Conservation (phyloP, 2,797 vertebrate genomes). For the Malurus leucopterus region DNA sequence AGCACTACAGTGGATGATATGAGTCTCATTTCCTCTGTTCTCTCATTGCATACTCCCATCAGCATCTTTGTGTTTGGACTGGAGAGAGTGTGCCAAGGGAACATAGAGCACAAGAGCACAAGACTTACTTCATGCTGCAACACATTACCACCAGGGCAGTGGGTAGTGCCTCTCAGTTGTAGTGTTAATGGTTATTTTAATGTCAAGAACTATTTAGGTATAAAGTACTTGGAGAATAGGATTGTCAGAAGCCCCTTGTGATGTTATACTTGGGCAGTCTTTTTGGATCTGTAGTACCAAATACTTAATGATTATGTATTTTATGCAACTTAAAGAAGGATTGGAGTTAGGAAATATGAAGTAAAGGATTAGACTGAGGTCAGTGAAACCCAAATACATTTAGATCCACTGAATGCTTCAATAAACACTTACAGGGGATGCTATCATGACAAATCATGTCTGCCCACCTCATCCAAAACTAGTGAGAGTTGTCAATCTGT, state of each 20-base stretch:
- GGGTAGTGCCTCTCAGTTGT: neutral
- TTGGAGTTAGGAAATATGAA: neutral
- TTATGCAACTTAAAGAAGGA: neutral
- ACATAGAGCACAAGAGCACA: neutral
- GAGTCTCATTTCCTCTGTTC: neutral
- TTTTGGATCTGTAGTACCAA: neutral
- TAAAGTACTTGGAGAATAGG: neutral
- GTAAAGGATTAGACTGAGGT: neutral
- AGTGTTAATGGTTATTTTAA: neutral
- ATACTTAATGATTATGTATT: neutral
- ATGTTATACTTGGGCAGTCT: neutral
- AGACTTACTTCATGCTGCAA: neutral
- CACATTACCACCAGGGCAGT: neutral
- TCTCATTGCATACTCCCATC: neutral
- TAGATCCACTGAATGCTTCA: rapidly evolving
- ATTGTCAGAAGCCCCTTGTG: neutral
- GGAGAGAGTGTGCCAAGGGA: rapidly evolving
- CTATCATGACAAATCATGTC: neutral
- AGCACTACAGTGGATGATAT: neutral
- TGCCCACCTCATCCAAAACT: neutral
- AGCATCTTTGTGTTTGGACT: neutral
- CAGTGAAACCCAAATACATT: neutral
- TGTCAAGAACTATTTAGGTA: neutral
- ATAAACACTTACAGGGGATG: neutral
- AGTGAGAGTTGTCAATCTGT: neutral